Conservation (phyloP, 2,113 vertebrate genomes). For the Mus pahari region DNA sequence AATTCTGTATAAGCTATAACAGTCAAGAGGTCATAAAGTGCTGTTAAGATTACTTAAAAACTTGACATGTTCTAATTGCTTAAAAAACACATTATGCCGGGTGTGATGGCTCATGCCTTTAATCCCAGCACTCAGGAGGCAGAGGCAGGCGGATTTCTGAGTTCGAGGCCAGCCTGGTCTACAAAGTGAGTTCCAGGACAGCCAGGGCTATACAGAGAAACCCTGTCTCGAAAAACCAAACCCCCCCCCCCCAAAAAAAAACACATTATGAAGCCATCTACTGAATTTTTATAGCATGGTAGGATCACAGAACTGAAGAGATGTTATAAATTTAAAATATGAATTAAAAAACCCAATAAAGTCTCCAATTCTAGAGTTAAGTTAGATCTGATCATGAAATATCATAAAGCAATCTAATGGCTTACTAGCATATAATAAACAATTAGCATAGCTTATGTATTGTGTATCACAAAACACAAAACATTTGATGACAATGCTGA, state of each 20-base stretch:
- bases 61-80: not conserved
- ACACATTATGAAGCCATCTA: not conserved
- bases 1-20: not conserved
- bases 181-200: too few relatives aligned
- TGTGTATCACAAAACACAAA: not conserved
- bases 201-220: too few relatives aligned
- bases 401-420: not conserved
- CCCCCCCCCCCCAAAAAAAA: too few relatives aligned
- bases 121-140: too few relatives aligned
- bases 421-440: not conserved
- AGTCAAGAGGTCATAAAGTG: conserved; percentile 8
- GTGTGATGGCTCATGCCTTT: too few relatives aligned
- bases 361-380: not conserved
- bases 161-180: too few relatives aligned
- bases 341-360: not conserved
- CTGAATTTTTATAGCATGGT: not conserved
- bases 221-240: too few relatives aligned
- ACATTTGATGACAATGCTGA: not conserved
- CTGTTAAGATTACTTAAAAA: conserved; percentile 40
- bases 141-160: too few relatives aligned
- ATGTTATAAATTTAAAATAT: not conserved
- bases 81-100: too few relatives aligned
- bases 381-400: not conserved
- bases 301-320: not conserved
- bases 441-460: not conserved